Conservation (phyloP, 2,113 vertebrate genomes). For the Cyanocitta stelleri region DNA sequence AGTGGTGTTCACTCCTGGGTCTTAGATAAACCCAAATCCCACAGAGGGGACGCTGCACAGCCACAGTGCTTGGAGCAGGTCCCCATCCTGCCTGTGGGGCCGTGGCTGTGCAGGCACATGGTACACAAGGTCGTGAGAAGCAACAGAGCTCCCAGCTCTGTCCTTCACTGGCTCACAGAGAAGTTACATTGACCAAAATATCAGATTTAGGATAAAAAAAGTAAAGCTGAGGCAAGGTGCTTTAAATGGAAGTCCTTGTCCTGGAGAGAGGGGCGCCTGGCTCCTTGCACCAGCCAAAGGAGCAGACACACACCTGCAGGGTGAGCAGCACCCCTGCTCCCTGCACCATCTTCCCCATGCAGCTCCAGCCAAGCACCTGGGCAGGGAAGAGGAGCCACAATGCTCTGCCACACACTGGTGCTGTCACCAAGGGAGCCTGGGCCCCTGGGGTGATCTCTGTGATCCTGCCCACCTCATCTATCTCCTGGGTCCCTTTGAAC, state of each 20-base stretch:
- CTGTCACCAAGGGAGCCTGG: not conserved
- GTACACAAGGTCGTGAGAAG: not conserved
- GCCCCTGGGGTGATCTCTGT: not conserved
- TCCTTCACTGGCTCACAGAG: not conserved
- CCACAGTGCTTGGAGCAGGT: not conserved
- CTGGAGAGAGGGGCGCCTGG: not conserved
- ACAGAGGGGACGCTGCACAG: not conserved
- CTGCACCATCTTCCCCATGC: rapidly evolving
- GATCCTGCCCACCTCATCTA: not conserved
- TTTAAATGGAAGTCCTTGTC: not conserved
- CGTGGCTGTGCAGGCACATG: not conserved
- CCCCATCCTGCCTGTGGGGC: not conserved
- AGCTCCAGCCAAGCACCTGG: not conserved
- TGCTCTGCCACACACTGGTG: not conserved
- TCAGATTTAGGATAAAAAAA: not conserved
- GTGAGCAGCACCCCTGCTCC: not conserved
- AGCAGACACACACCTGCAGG: not conserved
- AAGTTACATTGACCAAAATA: not conserved
- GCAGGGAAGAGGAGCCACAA: not conserved
- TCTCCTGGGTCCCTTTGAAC: not conserved
- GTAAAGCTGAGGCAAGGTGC: not conserved
- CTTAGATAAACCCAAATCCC: not conserved
- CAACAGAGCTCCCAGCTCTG: not conserved
- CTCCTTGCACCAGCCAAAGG: not conserved
- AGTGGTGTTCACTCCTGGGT: not conserved